Evolutionary conservation across 2,888 invertebrate genomes (phyloP).

Genomic region (Phymatocera aterrima): DNA sequence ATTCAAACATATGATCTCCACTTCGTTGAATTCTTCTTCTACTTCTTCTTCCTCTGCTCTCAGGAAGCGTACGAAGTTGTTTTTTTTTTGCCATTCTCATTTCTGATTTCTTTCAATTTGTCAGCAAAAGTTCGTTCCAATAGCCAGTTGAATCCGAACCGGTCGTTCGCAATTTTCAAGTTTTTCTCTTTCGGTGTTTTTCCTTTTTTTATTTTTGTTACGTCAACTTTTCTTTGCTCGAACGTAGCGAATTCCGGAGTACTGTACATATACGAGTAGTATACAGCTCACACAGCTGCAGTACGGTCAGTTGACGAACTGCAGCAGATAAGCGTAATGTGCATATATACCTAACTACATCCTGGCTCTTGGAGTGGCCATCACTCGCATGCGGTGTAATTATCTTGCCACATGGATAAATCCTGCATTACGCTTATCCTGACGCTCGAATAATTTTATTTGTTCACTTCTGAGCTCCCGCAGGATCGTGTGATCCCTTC

Average conservation of each 20-base stretch:
- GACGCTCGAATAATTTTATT: too few relatives aligned
- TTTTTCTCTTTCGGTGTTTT: background rate
- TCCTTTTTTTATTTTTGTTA: background rate
- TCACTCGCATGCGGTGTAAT: too few relatives aligned
- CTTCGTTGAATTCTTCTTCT: background rate
- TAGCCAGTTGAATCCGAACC: conserved; percentile 29
- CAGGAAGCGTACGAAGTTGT: background rate
- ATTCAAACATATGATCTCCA: background rate
- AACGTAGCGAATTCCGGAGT: too few relatives aligned
- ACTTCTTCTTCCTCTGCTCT: too few relatives aligned
- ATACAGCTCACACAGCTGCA: background rate
- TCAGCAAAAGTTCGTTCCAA: conserved; percentile 25
- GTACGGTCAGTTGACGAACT: background rate
- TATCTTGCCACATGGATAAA: too few relatives aligned
- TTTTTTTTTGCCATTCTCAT: too few relatives aligned
- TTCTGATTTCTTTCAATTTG: conserved; percentile 13
- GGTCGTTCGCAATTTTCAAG: conserved; percentile 31
- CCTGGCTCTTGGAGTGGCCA: background rate
- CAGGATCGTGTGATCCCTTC: too few relatives aligned
- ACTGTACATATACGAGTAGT: background rate
- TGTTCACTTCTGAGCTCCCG: too few relatives aligned
- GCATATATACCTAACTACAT: background rate
- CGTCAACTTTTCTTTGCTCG: background rate
- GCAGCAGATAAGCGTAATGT: background rate
- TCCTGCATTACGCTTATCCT: too few relatives aligned